A percentile compares a stretch with the other conserved stretches of the same genome.
Conservation (phyloP, 2,888 invertebrate genomes). For the Celastrina argiolus region DNA sequence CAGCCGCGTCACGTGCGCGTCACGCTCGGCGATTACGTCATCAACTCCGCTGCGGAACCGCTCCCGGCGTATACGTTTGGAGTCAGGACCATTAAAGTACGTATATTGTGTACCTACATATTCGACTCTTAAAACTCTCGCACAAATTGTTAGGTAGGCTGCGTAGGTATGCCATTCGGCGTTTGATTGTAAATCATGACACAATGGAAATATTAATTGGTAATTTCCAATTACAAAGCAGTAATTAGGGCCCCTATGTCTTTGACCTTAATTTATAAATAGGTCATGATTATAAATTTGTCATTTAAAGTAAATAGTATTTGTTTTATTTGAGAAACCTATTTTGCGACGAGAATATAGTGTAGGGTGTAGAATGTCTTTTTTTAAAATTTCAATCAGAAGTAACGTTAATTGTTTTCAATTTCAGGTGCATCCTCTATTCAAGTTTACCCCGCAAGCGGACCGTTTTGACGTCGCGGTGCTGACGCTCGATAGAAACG, state of each 20-base stretch:
- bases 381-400: background rate
- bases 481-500: slow-evolving; percentile 89
- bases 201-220: slow-evolving; percentile 54
- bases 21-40: slow-evolving; percentile 94
- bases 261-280: too few species aligned
- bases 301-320: too few species aligned
- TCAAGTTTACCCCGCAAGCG: slow-evolving; percentile 92
- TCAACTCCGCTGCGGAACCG: slow-evolving; percentile 94
- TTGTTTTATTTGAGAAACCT: too few species aligned
- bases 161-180: too few species aligned
- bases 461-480: slow-evolving; percentile 95
- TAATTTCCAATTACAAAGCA: too few species aligned
- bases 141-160: too few species aligned
- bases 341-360: too few species aligned
- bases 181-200: too few species aligned
- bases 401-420: background rate
- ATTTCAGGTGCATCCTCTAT: slow-evolving; percentile 85
- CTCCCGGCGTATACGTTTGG: slow-evolving; percentile 95
- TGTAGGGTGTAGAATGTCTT: too few species aligned
- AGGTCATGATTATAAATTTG: too few species aligned
- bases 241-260: too few species aligned
- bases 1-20: slow-evolving; percentile 94
- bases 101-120: background rate
- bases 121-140: too few species aligned
- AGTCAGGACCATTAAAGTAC: slow-evolving; percentile 87